Base-by-base conservation (phyloP, 1,140 invertebrate species). In the Anastatus disparis region DNA sequence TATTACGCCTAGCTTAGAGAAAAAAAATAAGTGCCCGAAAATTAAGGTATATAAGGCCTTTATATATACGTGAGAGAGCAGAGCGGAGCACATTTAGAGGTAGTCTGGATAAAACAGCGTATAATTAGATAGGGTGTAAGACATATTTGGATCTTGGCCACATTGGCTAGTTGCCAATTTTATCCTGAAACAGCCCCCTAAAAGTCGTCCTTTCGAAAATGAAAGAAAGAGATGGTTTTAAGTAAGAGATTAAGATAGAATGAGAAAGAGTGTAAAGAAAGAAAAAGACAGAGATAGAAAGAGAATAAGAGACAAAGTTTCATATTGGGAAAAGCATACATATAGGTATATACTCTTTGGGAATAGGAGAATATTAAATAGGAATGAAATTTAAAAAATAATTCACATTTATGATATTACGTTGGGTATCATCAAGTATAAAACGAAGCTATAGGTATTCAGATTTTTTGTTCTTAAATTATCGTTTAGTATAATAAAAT, bases 81-180 rank as follows among this genome's bases (percentile, higher is more conserved):
- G 29, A 15, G 55, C 2, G 35, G 12, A 4, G 15, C 29, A 76
- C 79, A 79, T 79, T 84, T 61, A 40, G 15, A 76, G 75, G 74
- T 75, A 72, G 74, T 76, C 77, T 82, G 79, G 80, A 82, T 83
- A 81, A 82, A 82, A 80, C 77, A 78, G 79, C 77, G 76, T 80
- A 82, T 82, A 82, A 83, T 83, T 82, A 82, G 82, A 83, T 84
- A 83, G 81, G 81, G 80, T 84, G 79, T 81, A 83, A 85, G 83
- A 83, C 82, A 83, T 84, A 84, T 83, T 85, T 84, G 82, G 82
- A 85, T 79, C 77, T 76, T 68, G 76, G 83, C 84, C 84, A 85
- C 80, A 76, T 81, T 85, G 82, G 84, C 79, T 46, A 27, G 13
- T 55, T 59, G 82, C 83, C 82, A 84, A 74, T 75, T 79, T 82